Conservation (phyloP, 2,113 vertebrate species). For the Rhinichthys klamathensis region DNA sequence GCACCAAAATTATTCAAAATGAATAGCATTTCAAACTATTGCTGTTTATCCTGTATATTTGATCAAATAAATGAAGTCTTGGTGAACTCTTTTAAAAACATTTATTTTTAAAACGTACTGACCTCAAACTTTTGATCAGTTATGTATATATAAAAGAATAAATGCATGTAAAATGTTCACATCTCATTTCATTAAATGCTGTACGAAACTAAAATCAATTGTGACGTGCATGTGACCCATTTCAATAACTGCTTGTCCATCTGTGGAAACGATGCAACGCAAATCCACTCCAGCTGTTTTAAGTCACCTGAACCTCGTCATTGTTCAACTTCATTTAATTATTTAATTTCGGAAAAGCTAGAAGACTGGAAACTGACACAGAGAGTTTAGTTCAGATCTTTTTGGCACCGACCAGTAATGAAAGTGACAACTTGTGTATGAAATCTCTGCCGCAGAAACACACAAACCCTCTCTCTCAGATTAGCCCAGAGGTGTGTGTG, state of each 20-base stretch:
- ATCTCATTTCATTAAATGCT: neutral
- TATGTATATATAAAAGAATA: neutral
- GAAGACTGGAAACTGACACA: neutral
- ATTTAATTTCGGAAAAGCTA: neutral
- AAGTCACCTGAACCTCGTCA: neutral
- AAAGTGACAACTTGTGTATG: constrained; percentile 40
- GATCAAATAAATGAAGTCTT: neutral
- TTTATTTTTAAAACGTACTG: neutral
- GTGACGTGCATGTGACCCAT: neutral
- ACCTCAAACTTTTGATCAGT: neutral
- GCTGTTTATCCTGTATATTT: neutral
- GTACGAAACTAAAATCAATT: too few species aligned
- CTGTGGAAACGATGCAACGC: neutral
- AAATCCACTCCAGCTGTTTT: neutral
- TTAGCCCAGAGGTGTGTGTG: constrained; percentile 52
- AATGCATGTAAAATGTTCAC: neutral
- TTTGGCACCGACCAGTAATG: constrained; percentile 30
- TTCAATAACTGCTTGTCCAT: neutral
- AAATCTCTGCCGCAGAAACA: neutral
- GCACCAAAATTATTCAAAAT: too few species aligned
- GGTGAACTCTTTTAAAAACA: neutral
- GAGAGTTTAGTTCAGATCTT: neutral
- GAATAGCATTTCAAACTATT: too few species aligned
- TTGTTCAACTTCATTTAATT: neutral
- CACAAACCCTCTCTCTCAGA: constrained; percentile 54